Percentiles rank a stretch among this genome's conserved stretches.
These are phyloP conservation scores for Pelosia muscerda DNA, from an alignment of 2,888 invertebrate species.

Conservation along the genomic window DNA sequence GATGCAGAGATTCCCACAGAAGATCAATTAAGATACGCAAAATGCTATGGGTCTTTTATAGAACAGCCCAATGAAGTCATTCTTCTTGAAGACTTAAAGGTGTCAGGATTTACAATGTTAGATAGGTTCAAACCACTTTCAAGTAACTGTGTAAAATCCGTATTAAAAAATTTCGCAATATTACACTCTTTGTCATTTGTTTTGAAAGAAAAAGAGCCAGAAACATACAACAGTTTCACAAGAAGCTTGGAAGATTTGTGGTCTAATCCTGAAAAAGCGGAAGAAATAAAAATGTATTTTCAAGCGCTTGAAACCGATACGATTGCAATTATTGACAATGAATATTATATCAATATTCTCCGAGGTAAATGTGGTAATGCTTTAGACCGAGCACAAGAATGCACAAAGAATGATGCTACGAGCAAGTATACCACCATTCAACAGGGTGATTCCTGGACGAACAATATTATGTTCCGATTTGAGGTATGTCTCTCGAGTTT, in stretches of 20 bases:
- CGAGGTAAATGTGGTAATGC: slow-evolving; percentile 35
- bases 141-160: slow-evolving; percentile 52
- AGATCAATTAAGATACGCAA: slow-evolving; percentile 55
- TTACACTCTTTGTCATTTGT: slow-evolving; percentile 66
- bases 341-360: slow-evolving; percentile 46
- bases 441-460: slow-evolving; percentile 69
- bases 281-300: slow-evolving; percentile 19
- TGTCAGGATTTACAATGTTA: slow-evolving; percentile 53
- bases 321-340: slow-evolving; percentile 43
- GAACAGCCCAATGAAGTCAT: slow-evolving; percentile 61
- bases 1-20: slow-evolving; percentile 53
- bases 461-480: slow-evolving; percentile 62
- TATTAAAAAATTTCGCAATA: slow-evolving; percentile 60
- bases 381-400: slow-evolving; percentile 15
- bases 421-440: slow-evolving; percentile 56
- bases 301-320: slow-evolving; percentile 36
- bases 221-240: slow-evolving; percentile 45
- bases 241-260: slow-evolving; percentile 40
- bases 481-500: slow-evolving; percentile 33
- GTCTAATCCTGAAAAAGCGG: not conserved
- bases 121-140: slow-evolving; percentile 57
- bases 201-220: slow-evolving; percentile 58
- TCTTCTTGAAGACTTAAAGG: slow-evolving; percentile 63
- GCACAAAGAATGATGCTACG: slow-evolving; percentile 31
- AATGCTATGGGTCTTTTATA: slow-evolving; percentile 57